These are phyloP conservation scores for Galago senegalensis DNA, from an alignment of 2,797 vertebrate species.

Conservation along the genomic window DNA sequence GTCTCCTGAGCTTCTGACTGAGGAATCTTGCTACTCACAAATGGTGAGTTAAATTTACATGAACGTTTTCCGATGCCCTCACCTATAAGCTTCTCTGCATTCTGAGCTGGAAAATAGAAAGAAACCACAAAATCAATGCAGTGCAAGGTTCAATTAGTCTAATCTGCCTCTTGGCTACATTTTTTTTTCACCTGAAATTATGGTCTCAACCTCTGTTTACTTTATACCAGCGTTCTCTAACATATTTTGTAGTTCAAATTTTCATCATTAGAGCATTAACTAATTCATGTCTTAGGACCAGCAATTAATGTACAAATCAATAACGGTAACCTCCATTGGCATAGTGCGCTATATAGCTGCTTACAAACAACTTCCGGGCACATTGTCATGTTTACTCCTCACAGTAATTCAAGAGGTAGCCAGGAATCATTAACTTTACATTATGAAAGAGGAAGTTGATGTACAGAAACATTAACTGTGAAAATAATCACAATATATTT, in stretches of 20 bases:
- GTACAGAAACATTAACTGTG: not conserved
- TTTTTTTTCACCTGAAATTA: constrained; percentile 71
- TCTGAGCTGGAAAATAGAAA: constrained; percentile 60
- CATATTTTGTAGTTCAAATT: constrained; percentile 70
- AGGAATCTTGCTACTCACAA: constrained; percentile 21
- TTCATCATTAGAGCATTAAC: constrained; percentile 71
- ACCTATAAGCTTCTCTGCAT: constrained; percentile 64
- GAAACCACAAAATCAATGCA: constrained; percentile 77
- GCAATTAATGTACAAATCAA: constrained; percentile 76
- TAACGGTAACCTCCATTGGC: constrained; percentile 61
- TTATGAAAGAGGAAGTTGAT: constrained; percentile 18
- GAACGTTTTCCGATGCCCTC: constrained; percentile 42
- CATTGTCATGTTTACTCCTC: constrained; percentile 48
- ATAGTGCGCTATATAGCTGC: constrained; percentile 41
- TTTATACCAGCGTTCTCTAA: constrained; percentile 63
- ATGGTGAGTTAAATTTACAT: constrained; percentile 68
- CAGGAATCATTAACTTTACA: constrained; percentile 59
- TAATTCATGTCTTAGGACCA: constrained; percentile 66
- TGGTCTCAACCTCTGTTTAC: constrained; percentile 66
- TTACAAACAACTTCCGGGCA: constrained; percentile 32
- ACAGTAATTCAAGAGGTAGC: not conserved
- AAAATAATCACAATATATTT: constrained; percentile 47
- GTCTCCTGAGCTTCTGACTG: not conserved
- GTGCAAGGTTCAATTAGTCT: constrained; percentile 74
- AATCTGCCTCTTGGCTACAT: constrained; percentile 61